A percentile compares a stretch with the other conserved stretches of the same genome.
phyloP scores from a whole-genome alignment of 2,797 vertebrate genomes.

The Australoheros facetus region DNA sequence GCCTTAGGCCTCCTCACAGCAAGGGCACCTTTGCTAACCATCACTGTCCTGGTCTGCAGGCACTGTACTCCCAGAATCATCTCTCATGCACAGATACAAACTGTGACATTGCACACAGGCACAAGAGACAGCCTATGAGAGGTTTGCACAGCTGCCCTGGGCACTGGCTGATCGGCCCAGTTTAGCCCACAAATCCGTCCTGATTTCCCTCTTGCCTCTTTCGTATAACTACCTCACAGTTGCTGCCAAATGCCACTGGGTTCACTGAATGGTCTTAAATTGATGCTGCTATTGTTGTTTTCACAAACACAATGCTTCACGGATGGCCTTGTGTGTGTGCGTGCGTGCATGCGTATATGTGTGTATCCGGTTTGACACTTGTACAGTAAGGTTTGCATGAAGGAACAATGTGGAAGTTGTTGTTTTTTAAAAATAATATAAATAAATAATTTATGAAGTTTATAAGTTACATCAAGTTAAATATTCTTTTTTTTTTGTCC shows the following conservation, averaged over 20 bases:
- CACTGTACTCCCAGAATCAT: constrained; percentile 47
- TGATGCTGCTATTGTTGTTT: constrained; percentile 14
- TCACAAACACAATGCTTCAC: background rate
- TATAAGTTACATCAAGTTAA: too few species aligned
- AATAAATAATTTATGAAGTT: too few species aligned
- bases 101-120: constrained; percentile 36
- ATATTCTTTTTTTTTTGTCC: background rate
- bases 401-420: background rate
- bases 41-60: constrained; percentile 41
- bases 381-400: background rate
- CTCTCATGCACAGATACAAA: constrained; percentile 49
- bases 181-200: constrained; percentile 55
- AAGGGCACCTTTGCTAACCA: constrained; percentile 64
- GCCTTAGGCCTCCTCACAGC: constrained; percentile 47
- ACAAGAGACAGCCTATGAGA: constrained; percentile 52
- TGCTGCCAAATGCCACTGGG: constrained; percentile 45
- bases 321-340: background rate
- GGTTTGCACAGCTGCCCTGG: constrained; percentile 63
- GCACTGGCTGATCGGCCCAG: constrained; percentile 42
- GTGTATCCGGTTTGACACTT: background rate
- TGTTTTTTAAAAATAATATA: background rate
- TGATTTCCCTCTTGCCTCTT: constrained; percentile 34
- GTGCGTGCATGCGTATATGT: too few species aligned
- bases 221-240: constrained; percentile 38
- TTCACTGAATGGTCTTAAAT: constrained; percentile 25